Base-by-base conservation (phyloP, 2,113 vertebrate species). In the Struthio camelus region DNA sequence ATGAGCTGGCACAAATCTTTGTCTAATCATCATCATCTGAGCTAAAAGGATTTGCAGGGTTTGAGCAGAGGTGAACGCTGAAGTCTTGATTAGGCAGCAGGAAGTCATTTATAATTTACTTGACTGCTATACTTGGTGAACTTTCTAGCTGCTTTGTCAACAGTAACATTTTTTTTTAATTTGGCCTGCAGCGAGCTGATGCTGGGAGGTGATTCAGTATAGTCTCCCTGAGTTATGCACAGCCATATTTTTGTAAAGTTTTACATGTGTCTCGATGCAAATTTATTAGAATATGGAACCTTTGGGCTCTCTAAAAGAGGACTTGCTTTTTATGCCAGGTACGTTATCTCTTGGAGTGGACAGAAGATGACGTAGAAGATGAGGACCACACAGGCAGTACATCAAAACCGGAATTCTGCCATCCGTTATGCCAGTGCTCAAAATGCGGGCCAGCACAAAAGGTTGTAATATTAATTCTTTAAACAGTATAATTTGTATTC, bases 261-360 rank as follows among this genome's bases (percentile, higher is more conserved):
- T 84, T 67, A 56, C 54, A 69, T 64, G 27, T 58, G 22, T n/a
- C 18, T 15, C 11, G 54, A 5, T 6, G 65, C 44, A 79, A 14
- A 67, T 79, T 36, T 80, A 22, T 30, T 53, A 70, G 70, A 46
- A 80, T 58, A 5, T 40, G 28, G 36, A 22, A 34, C 30, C 9
- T 32, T 14, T 59, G 34, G 9, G 24, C 44, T 80, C 20, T 28
- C 0, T 94, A 59, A 81, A 87, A 69, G 50, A 62, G 28, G 59
- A 78, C 10, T 88, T 96, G 32, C n/a, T 96, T 88, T 67, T 87
- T 81, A 7, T 93, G 34, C 48, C 85, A 99, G 99, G 99, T 99
- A 54, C 99, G 99, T 13, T 99, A 99, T 95, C 98, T 99, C 80
- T 71, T 99, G 97, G 99, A 99, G 87, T 99, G 99, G 99, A 77